These are phyloP conservation scores for Rotaria sp. DNA, from an alignment of 2,888 invertebrate species.

Conservation along the genomic window DNA sequence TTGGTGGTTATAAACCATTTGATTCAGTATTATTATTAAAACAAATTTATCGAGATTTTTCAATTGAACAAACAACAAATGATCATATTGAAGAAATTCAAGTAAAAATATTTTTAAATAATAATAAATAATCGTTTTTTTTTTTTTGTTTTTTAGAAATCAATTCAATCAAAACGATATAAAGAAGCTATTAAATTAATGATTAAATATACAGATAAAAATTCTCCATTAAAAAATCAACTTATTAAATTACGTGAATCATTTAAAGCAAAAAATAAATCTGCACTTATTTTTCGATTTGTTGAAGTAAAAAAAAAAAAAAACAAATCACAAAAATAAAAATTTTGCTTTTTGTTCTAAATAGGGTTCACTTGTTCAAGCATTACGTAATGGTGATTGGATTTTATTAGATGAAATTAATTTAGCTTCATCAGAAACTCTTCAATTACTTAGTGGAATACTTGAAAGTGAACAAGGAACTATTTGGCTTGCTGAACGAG, in stretches of 20 bases:
- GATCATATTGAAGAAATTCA: background rate
- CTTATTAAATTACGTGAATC: background rate
- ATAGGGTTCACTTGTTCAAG: slow-evolving; percentile 60
- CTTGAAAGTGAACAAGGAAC: slow-evolving; percentile 33
- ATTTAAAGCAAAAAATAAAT: background rate
- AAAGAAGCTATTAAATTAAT: slow-evolving; percentile 20
- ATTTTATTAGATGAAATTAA: slow-evolving; percentile 96
- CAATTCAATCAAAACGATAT: slow-evolving; percentile 12
- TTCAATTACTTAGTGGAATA: slow-evolving; percentile 70
- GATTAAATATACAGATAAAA: background rate
- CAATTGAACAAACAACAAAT: background rate
- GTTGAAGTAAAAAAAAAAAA: background rate
- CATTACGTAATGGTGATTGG: slow-evolving; percentile 94
- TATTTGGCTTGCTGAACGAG: slow-evolving; percentile 27
- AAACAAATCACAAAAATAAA: background rate
- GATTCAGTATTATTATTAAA: slow-evolving; percentile 32
- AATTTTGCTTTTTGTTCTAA: background rate
- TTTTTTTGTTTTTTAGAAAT: background rate
- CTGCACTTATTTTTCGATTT: slow-evolving; percentile 21
- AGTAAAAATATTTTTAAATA: background rate
- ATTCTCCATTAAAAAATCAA: background rate
- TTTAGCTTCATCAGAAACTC: slow-evolving; percentile 90
- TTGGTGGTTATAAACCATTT: slow-evolving; percentile 66
- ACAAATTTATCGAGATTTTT: background rate
- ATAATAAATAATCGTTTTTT: background rate